Evolutionary conservation across 2,113 vertebrate genomes (phyloP), one percentile per base, ranked within the genome.

Genomic region (Agelaius phoeniceus): DNA sequence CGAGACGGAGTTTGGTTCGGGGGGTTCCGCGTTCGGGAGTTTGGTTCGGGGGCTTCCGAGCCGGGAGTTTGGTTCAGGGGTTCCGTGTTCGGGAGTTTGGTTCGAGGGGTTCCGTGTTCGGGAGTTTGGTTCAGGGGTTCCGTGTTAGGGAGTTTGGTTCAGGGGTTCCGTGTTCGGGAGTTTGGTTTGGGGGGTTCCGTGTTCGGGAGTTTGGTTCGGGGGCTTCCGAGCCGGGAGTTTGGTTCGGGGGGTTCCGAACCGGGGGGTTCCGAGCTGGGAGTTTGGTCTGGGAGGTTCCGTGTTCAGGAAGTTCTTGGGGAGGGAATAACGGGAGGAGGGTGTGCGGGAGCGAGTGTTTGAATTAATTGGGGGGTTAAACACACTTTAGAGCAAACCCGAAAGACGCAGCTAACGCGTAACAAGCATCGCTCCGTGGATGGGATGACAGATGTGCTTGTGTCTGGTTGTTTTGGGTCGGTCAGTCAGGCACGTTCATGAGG

Each of bases 81-180:
- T 51, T 27, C 26, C 14, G 26, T 1, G 51, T 5, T 37, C 4
- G 13, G 4, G 39, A 24, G 28, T 27, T 58, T 23, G 3, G 13
- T 43, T 52, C 13, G 23, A 13, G 92, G 7, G 37, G 54, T 6
- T 37, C 18, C 0, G 27, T 3, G 5, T 1, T 2, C 1, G 0
- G 3, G 46, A 30, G 22, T 30, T 62, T 17, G 5, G 11, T 43
- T 69, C 12, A 10, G 52, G 27, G 27, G 49, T 16, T 28, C 51
- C 43, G 43, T 35, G 27, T n/a, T n/a, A n/a, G 0, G 3, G 46
- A 30, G 22, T 30, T 62, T 17, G 5, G 11, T 43, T 69, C 12
- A 35, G 35, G 8, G 44, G 44, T 44, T 18, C 43, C 9, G 44
- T 44, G 44, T 10, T 44, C 8, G 14, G 5, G 5, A 31, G 28